phyloP scores from a whole-genome alignment of 2,888 invertebrate genomes.

The Thalpophila matura region DNA sequence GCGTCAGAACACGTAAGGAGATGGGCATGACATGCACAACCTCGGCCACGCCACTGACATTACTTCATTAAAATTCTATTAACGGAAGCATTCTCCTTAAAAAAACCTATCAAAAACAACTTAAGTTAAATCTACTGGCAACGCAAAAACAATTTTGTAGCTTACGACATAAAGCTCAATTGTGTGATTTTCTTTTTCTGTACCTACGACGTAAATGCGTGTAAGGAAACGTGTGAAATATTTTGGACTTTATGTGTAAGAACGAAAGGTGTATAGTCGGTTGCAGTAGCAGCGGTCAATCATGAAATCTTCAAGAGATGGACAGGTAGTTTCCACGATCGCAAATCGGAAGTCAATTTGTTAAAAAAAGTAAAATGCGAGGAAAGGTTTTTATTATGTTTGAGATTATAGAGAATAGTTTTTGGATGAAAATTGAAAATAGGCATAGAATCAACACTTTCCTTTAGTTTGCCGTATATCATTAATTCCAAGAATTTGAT shows the following conservation, averaged over 20 bases:
- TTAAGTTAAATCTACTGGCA: constrained; percentile 43
- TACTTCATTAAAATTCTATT: constrained; percentile 91
- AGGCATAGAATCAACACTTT: no score
- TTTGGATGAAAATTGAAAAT: no score
- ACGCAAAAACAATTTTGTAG: constrained; percentile 52
- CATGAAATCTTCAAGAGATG: constrained; percentile 73
- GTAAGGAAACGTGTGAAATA: constrained; percentile 7
- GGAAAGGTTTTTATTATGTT: constrained; percentile 61
- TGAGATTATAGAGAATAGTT: constrained; percentile 43
- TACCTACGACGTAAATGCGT: background rate
- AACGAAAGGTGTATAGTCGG: constrained; percentile 59
- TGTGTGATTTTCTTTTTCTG: constrained; percentile 20
- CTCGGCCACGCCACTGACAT: constrained; percentile 81
- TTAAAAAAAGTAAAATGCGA: constrained; percentile 66
- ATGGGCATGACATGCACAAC: constrained; percentile 89
- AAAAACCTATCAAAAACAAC: constrained; percentile 53
- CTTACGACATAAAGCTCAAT: constrained; percentile 1
- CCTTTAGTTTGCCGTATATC: no score
- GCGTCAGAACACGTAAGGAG: constrained; percentile 85
- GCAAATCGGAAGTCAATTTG: constrained; percentile 84
- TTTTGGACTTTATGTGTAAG: constrained; percentile 40
- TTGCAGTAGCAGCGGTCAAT: constrained; percentile 62
- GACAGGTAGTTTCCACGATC: constrained; percentile 77
- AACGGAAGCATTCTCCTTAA: constrained; percentile 88
- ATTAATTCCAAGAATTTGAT: no score